Evolutionary conservation across 2,888 invertebrate species (phyloP).

Genomic region (Nymphalis urticae): DNA sequence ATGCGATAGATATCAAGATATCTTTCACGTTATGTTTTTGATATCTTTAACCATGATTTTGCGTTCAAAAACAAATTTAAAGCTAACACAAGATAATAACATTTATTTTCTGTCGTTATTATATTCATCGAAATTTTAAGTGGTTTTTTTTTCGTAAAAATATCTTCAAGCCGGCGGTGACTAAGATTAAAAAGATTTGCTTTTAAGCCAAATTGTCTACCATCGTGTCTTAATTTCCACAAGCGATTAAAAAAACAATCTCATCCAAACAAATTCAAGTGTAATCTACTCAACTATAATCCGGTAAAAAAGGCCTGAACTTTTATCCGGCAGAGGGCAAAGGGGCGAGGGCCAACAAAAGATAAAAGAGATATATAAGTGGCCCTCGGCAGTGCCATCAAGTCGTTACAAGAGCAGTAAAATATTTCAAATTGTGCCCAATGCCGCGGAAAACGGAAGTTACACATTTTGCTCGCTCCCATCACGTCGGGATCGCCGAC

Average conservation of each 20-base stretch:
- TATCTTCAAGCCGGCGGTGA: not conserved
- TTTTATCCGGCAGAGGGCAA: slow-evolving; percentile 66
- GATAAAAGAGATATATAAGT: slow-evolving; percentile 82
- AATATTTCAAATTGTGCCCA: slow-evolving; percentile 82
- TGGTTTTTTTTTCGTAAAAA: not conserved
- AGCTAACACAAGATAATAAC: too few relatives aligned
- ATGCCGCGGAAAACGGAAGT: slow-evolving; percentile 81
- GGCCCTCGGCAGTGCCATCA: slow-evolving; percentile 79
- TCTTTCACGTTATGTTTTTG: not conserved
- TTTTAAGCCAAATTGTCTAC: slow-evolving; percentile 13
- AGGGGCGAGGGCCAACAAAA: slow-evolving; percentile 73
- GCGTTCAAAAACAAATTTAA: too few relatives aligned
- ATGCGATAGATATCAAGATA: not conserved
- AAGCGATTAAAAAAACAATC: slow-evolving; percentile 42
- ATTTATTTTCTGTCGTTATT: not conserved
- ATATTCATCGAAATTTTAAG: not conserved
- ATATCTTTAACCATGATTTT: not conserved
- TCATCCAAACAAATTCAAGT: slow-evolving; percentile 35
- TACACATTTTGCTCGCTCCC: slow-evolving; percentile 58
- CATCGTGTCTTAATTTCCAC: slow-evolving; percentile 41
- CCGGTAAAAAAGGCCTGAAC: slow-evolving; percentile 65
- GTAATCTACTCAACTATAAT: slow-evolving; percentile 49
- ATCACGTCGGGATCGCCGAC: slow-evolving; percentile 36
- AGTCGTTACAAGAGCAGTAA: slow-evolving; percentile 81
- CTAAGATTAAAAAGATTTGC: slow-evolving; percentile 15